Base-by-base conservation (phyloP, 2,797 vertebrate species). In the Phoebastria nigripes region DNA sequence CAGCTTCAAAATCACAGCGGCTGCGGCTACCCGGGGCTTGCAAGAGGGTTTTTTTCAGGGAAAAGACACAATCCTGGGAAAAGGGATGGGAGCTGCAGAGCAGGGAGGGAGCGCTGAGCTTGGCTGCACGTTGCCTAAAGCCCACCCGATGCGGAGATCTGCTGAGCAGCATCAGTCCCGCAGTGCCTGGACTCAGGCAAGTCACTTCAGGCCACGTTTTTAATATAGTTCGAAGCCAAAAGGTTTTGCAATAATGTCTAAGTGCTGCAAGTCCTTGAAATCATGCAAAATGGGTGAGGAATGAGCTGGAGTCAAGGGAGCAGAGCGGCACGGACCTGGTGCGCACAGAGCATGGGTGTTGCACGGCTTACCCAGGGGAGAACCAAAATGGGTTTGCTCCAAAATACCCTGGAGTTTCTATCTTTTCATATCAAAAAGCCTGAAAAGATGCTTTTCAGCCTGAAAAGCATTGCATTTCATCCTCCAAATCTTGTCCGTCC, bases 181-280 rank as follows among this genome's bases (percentile, higher is more conserved):
- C 54, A 2, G 66, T 31, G 46, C 70, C 71, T 35, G 80, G 55
- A 89, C 46, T 82, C 84, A 24, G 59, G 69, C 33, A 51, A 89
- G 82, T 77, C 71, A 77, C 93, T 93, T 91, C 78, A 76, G 90
- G 87, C 74, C 71, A 41, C 0, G 0, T 66, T 90, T 95, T 96
- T 94, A 95, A 96, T 93, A 83, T 52, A 59, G 76, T 67, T 90
- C 3, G 55, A 90, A 94, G 72, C 44, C 90, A 51, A 44, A 88
- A 90, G 69, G 73, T 82, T 96, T 82, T 71, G 42, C 79, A 91
- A 37, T 41, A 29, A 44, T 2, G 37, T 79, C 65, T 52, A 37
- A 89, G 67, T 5, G 5, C 80, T 62, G 81, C 46, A 46, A 41
- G 71, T 66, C 87, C 82, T 89, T 77, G 91, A 87, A 94, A 92